Percentiles rank a stretch among this genome's conserved stretches.
These are phyloP conservation scores for Barbus barbus DNA, from an alignment of 2,113 vertebrate species.

Conservation along the genomic window DNA sequence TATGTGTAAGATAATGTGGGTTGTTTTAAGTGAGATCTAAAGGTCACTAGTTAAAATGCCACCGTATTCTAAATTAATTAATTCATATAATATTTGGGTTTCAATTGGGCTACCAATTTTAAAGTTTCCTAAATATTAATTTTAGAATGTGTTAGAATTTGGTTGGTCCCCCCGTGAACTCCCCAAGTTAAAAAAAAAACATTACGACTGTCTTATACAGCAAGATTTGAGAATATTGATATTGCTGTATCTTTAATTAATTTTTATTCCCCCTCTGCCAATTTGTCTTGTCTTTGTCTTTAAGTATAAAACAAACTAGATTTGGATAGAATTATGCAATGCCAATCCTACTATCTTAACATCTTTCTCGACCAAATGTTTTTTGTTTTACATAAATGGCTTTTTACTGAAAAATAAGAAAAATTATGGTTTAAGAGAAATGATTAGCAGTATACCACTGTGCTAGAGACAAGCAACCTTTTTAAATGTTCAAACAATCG, in stretches of 20 bases:
- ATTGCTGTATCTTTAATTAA: too few species aligned
- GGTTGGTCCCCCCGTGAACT: neutral
- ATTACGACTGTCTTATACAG: neutral
- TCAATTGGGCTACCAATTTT: too few species aligned
- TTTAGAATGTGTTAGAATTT: neutral
- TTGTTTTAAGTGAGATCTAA: neutral
- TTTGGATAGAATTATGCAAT: neutral
- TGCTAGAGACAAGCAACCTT: neutral
- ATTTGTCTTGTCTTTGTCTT: neutral
- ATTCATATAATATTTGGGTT: neutral
- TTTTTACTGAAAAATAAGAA: neutral
- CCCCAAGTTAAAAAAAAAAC: neutral
- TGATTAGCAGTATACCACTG: neutral
- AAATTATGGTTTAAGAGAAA: neutral
- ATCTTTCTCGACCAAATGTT: neutral
- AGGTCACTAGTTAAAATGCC: neutral
- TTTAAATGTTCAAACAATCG: neutral
- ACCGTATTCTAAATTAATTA: neutral
- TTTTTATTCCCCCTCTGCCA: neutral
- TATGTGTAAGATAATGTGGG: neutral
- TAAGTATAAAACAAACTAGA: neutral
- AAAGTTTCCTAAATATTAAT: neutral
- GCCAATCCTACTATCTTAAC: neutral
- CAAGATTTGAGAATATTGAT: neutral
- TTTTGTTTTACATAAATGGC: neutral